These are phyloP conservation scores for Dendronephthya gigantea DNA, from an alignment of 64 coral and sea anemone species.

Conservation along the genomic window DNA sequence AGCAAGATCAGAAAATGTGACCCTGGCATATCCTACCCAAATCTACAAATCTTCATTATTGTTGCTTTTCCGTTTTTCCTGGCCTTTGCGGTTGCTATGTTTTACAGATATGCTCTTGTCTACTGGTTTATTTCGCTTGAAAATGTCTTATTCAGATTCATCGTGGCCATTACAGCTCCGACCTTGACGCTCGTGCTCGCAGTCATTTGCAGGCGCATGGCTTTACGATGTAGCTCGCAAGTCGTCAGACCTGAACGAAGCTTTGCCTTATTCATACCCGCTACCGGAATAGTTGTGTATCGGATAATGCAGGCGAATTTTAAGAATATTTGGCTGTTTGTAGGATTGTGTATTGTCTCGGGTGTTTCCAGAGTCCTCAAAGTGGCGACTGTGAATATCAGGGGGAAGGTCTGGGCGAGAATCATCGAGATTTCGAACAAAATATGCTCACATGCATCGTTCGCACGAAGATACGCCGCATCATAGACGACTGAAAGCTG, in stretches of 20 bases:
- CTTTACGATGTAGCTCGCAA: background rate
- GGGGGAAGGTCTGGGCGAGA: background rate
- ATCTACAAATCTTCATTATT: background rate
- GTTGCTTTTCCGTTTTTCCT: background rate
- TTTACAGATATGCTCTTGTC: background rate
- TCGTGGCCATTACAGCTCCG: background rate
- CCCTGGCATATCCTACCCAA: background rate
- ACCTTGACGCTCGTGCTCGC: background rate
- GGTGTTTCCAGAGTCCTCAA: constrained; percentile 6
- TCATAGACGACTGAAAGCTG: background rate
- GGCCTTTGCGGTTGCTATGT: background rate
- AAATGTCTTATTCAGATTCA: background rate
- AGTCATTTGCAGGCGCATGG: background rate
- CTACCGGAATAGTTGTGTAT: background rate
- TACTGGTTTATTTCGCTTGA: background rate
- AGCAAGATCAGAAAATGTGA: background rate
- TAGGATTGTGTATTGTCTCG: background rate
- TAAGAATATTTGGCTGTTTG: background rate
- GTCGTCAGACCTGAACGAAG: background rate
- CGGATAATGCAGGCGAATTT: constrained; percentile 15
- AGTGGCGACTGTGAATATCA: background rate
- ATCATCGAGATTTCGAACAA: background rate
- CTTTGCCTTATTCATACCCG: background rate
- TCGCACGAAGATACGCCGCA: background rate
- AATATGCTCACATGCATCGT: background rate